Evolutionary conservation across 1,140 invertebrate species (phyloP).

Genomic region (Branchinecta lindahli): DNA sequence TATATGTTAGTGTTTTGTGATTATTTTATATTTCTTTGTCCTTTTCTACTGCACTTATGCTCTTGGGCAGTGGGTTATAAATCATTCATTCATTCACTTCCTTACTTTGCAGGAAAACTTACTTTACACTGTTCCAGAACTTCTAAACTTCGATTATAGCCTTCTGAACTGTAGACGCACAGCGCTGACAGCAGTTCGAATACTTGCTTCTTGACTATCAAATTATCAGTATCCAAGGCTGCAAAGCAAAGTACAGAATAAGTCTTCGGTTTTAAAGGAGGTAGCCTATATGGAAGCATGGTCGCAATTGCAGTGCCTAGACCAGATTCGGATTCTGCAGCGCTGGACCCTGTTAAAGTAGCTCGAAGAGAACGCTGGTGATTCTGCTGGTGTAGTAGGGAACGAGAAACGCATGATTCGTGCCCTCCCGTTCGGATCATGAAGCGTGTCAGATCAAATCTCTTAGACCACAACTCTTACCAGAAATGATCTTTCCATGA

Average conservation of each 20-base stretch:
- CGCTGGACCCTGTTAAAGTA: neutral
- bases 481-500: no score
- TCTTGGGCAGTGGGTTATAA: no score
- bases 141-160: conserved; percentile 64
- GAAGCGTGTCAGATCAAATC: no score
- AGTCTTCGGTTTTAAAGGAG: neutral
- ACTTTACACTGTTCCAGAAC: conserved; percentile 78
- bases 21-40: no score
- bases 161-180: conserved; percentile 72
- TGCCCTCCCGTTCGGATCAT: no score
- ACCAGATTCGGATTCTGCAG: no score
- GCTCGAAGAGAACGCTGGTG: neutral
- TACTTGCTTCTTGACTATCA: conserved; percentile 76
- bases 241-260: conserved; percentile 32
- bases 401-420: neutral
- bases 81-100: conserved; percentile 6
- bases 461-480: no score
- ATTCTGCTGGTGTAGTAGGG: neutral
- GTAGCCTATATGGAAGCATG: neutral
- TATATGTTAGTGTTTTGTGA: no score
- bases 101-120: conserved; percentile 18
- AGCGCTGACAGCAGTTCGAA: conserved; percentile 76
- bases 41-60: no score
- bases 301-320: no score
- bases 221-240: conserved; percentile 67